phyloP scores from a whole-genome alignment of 2,888 invertebrate genomes.

The Xanthostigma xanthostigma region DNA sequence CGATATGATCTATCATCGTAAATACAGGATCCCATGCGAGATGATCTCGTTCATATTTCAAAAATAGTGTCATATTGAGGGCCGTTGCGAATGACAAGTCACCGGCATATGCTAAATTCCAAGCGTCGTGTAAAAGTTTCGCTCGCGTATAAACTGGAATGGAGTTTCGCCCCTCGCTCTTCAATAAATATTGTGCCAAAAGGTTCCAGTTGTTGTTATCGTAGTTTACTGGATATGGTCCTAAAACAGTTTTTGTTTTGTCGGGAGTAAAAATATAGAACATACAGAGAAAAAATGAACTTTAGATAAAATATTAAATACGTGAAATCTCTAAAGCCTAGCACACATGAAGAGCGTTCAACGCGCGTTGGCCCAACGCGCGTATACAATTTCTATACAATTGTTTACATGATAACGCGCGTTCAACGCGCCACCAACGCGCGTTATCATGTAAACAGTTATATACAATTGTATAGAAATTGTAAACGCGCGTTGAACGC shows the following conservation, averaged over 20 bases:
- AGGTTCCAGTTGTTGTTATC: conserved; percentile 64
- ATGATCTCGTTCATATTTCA: conserved; percentile 56
- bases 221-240: conserved; percentile 73
- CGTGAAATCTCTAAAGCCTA: too few species aligned
- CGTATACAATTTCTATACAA: too few species aligned
- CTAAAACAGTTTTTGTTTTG: conserved; percentile 25
- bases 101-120: conserved; percentile 65
- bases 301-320: too few species aligned
- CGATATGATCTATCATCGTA: conserved; percentile 68
- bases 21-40: conserved; percentile 73
- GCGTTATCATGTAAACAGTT: too few species aligned
- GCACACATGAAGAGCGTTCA: too few species aligned
- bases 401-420: too few species aligned
- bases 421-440: too few species aligned
- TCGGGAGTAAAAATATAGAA: too few species aligned
- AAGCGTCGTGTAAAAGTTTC: conserved; percentile 60
- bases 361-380: too few species aligned
- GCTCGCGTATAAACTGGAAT: conserved; percentile 61
- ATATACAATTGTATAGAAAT: too few species aligned
- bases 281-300: too few species aligned
- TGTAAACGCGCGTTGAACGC: too few species aligned
- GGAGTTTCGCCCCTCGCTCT: conserved; percentile 32
- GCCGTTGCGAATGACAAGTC: conserved; percentile 61
- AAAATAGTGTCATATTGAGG: conserved; percentile 62
- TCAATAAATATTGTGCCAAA: conserved; percentile 46